These are phyloP conservation scores for Smutsia temminckii DNA, from an alignment of 2,797 vertebrate genomes.

Conservation along the genomic window DNA sequence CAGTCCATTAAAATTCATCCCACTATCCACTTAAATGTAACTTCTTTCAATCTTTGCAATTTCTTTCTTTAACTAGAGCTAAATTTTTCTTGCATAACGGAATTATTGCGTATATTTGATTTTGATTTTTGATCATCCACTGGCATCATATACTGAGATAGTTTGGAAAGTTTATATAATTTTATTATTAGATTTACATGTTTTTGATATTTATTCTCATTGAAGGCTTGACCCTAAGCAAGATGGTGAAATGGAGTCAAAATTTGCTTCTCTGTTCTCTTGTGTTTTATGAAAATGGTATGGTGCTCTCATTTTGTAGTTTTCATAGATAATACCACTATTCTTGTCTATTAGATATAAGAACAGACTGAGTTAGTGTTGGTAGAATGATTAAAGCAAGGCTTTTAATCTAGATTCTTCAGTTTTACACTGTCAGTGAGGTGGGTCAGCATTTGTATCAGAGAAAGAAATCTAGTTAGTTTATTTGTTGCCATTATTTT, in stretches of 20 bases:
- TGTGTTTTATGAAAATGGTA: neutral
- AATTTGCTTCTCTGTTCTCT: neutral
- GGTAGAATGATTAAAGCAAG: slow-evolving; percentile 6
- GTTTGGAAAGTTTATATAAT: neutral
- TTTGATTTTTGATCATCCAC: neutral
- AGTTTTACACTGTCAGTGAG: slow-evolving; percentile 26
- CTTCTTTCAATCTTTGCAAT: neutral
- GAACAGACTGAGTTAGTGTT: neutral
- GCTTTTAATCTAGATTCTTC: slow-evolving; percentile 31
- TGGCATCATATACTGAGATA: neutral
- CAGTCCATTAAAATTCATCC: neutral
- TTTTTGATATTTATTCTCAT: neutral
- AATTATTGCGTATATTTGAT: neutral
- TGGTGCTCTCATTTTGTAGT: neutral
- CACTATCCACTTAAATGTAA: neutral
- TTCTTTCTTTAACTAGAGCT: neutral
- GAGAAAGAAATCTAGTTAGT: slow-evolving; percentile 63
- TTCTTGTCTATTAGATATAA: neutral
- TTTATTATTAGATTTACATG: neutral
- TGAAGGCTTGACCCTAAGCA: neutral
- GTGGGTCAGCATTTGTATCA: slow-evolving; percentile 44
- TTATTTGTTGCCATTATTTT: slow-evolving; percentile 19
- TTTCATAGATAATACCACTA: neutral
- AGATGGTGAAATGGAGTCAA: neutral
- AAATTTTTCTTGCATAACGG: neutral